Evolutionary conservation across 2,113 vertebrate species (phyloP).

Genomic region (Plectropomus leopardus): DNA sequence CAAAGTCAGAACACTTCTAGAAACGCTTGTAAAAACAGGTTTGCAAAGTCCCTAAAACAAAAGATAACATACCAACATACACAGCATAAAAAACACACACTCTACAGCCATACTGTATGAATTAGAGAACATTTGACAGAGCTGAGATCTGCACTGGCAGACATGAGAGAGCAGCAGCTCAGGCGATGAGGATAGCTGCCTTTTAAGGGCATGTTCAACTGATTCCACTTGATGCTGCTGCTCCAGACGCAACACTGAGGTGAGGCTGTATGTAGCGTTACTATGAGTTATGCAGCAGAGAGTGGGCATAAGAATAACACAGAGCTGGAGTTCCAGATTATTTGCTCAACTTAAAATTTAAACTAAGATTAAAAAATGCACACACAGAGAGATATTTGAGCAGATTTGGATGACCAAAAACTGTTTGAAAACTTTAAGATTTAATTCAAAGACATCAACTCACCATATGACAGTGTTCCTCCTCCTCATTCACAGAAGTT

Average conservation of each 20-base stretch:
- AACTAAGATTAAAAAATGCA: not conserved
- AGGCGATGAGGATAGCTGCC: constrained; percentile 67
- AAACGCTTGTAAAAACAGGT: not conserved
- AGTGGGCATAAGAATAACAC: constrained; percentile 1
- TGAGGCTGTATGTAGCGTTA: constrained; percentile 42
- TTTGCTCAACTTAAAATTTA: constrained; percentile 5
- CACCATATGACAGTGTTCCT: constrained; percentile 27
- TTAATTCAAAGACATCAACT: constrained; percentile 14
- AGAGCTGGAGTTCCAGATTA: not conserved
- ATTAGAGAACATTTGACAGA: constrained; percentile 44
- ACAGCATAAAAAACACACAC: not conserved
- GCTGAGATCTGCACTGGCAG: constrained; percentile 63
- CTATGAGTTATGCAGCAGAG: constrained; percentile 27
- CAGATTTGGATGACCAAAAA: not conserved
- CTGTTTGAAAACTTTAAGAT: not conserved
- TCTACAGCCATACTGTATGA: constrained; percentile 5
- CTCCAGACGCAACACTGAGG: constrained; percentile 44
- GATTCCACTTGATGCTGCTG: constrained; percentile 68
- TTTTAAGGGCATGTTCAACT: constrained; percentile 84
- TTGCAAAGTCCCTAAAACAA: not conserved
- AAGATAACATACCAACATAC: not conserved
- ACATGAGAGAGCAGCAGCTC: constrained; percentile 62
- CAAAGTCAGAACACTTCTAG: not conserved
- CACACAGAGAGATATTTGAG: not conserved
- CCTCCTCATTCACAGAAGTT: constrained; percentile 4